phyloP scores from a whole-genome alignment of 2,888 invertebrate species.

The Callyntrura sp. region DNA sequence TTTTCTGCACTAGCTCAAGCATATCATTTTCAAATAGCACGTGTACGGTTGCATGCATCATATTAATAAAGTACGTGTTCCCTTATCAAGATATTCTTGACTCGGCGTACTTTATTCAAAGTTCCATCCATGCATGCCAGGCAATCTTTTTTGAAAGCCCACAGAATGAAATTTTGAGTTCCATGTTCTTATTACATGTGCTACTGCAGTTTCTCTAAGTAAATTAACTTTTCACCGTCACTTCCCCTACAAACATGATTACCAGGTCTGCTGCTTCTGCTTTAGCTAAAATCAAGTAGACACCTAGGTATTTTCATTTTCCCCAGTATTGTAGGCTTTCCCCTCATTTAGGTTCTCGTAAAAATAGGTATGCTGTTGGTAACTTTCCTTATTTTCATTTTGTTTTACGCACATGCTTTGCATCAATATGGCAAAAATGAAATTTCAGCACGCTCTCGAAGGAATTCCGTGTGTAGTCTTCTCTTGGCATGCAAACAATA shows the following conservation, averaged over 20 bases:
- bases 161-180: slow-evolving; percentile 34
- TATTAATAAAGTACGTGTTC: no score
- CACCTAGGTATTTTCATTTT: slow-evolving; percentile 9
- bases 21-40: no score
- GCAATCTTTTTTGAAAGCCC: slow-evolving; percentile 29
- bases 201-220: slow-evolving; percentile 38
- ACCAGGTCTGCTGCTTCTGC: slow-evolving; percentile 25
- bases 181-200: background rate
- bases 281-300: slow-evolving; percentile 26
- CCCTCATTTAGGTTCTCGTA: background rate
- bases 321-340: background rate
- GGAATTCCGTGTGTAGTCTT: slow-evolving; percentile 14
- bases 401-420: slow-evolving; percentile 9
- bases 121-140: background rate
- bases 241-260: slow-evolving; percentile 49
- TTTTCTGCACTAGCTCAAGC: no score
- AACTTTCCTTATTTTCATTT: slow-evolving; percentile 46
- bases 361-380: background rate
- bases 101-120: slow-evolving; percentile 50
- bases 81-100: slow-evolving; percentile 65
- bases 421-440: slow-evolving; percentile 31
- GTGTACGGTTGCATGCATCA: no score
- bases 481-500: background rate
- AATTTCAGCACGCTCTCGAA: slow-evolving; percentile 38
- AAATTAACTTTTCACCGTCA: slow-evolving; percentile 61